Evolutionary conservation across 2,888 invertebrate species (phyloP).

Genomic region (Ormia ochracea): DNA sequence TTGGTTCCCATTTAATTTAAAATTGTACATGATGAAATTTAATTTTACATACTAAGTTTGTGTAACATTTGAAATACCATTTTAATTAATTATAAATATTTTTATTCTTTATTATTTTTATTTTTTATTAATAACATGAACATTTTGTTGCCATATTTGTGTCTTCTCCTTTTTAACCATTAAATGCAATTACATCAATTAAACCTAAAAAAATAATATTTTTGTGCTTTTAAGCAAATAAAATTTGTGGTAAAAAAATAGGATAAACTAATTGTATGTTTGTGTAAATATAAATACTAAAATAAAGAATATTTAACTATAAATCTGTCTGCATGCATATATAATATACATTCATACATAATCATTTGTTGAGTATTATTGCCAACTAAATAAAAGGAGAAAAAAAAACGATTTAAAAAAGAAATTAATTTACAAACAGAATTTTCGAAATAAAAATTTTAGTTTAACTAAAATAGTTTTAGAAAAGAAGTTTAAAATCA

Average conservation of each 20-base stretch:
- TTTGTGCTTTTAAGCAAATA: slow-evolving; percentile 32
- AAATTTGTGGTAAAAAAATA: slow-evolving; percentile 7
- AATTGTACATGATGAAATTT: slow-evolving; percentile 25
- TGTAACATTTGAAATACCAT: background rate
- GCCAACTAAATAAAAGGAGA: background rate
- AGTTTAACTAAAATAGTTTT: slow-evolving; percentile 29
- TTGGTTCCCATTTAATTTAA: slow-evolving; percentile 7
- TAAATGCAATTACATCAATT: slow-evolving; percentile 23
- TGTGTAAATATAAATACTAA: background rate
- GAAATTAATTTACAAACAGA: background rate
- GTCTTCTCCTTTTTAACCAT: background rate
- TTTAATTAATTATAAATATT: background rate
- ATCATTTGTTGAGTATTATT: background rate
- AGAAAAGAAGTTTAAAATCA: background rate
- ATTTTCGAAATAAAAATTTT: background rate
- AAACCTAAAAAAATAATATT: background rate
- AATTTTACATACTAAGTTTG: slow-evolving; percentile 7
- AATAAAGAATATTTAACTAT: slow-evolving; percentile 18
- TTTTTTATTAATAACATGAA: background rate
- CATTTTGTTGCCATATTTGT: slow-evolving; percentile 3
- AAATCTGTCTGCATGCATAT: background rate
- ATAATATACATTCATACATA: slow-evolving; percentile 3
- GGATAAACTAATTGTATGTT: background rate
- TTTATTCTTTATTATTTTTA: background rate
- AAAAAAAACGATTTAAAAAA: background rate